A percentile compares a stretch with the other conserved stretches of the same genome.
These are phyloP conservation scores for Clepsis dumicolana DNA, from an alignment of 2,888 invertebrate species.

Conservation along the genomic window DNA sequence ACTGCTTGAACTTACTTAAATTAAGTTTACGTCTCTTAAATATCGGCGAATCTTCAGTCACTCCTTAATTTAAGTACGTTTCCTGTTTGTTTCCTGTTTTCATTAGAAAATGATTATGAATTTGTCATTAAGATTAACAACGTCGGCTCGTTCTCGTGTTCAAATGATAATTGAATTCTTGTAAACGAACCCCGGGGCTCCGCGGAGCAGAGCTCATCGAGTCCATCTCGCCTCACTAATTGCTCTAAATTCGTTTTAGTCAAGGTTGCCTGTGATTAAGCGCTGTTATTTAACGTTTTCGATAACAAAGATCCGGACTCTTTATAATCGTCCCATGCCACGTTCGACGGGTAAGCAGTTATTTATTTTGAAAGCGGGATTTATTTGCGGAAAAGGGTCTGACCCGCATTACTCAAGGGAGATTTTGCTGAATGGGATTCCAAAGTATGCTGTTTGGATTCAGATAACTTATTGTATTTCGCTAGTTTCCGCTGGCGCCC, in stretches of 20 bases:
- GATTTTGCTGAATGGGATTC: slow-evolving; percentile 77
- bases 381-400: slow-evolving; percentile 80
- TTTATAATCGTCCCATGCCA: slow-evolving; percentile 59
- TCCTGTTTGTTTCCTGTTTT: slow-evolving; percentile 12
- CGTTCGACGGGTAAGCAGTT: slow-evolving; percentile 60
- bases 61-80: background rate
- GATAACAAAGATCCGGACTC: slow-evolving; percentile 61
- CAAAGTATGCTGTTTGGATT: slow-evolving; percentile 73
- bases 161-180: slow-evolving; percentile 40
- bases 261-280: slow-evolving; percentile 47
- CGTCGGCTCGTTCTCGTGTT: slow-evolving; percentile 30
- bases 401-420: slow-evolving; percentile 82
- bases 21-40: background rate
- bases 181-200: slow-evolving; percentile 24
- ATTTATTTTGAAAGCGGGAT: slow-evolving; percentile 79
- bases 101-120: slow-evolving; percentile 19
- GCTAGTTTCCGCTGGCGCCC: slow-evolving; percentile 52
- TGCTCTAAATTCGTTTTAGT: slow-evolving; percentile 49
- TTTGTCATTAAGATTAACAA: slow-evolving; percentile 33
- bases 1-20: background rate
- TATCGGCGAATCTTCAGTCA: background rate
- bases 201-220: slow-evolving; percentile 36
- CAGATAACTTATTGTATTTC: slow-evolving; percentile 73
- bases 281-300: slow-evolving; percentile 51
- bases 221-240: slow-evolving; percentile 47